Base-by-base conservation (phyloP, 2,797 vertebrate genomes). In the Liparis tanakae region DNA sequence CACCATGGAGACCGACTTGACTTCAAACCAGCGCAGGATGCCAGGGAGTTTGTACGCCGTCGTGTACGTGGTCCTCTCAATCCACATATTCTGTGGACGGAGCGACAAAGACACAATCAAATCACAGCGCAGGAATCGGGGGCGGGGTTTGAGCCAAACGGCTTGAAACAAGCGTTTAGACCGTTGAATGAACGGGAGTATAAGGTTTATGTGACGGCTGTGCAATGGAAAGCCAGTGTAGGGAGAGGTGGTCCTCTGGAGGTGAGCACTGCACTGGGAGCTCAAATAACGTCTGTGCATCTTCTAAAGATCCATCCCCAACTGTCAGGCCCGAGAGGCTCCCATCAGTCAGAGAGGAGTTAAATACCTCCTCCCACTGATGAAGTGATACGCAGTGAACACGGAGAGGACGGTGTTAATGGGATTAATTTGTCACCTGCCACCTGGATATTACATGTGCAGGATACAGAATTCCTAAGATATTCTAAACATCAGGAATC, bases 21-120 rank as follows among this genome's bases (percentile, higher is more conserved):
- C 95, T 87, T 95, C 94, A 53, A 95, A 95, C 95, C 95, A 95
- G 80, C 95, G 93, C 82, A 95, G 92, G 84, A 95, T 95, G 58
- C 95, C 94, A 0, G 95, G 95, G 25, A 95, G 93, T 66, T 95
- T 95, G 88, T 95, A 95, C 0, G 93, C 94, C 0, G 94, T 95
- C 0, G 91, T 56, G 81, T 93, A 95, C 0, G 94, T 95, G 44
- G 94, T 95, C 84, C 95, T 88, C 86, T 95, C 95, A 7, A 95
- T 94, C 95, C 95, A 95, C 95, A 95, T 95, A 87, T 94, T 95
- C 94, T 95, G 78, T n/a, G 41, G 59, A 61, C 36, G 67, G 61
- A 76, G 66, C 5, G 48, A 75, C 41, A 79, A 56, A 57, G 15
- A 71, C 18, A 18, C 50, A 70, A 65, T 64, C 3, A 63, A 12